Base-by-base conservation (phyloP, 2,113 vertebrate species). In the Apeltes quadracus region DNA sequence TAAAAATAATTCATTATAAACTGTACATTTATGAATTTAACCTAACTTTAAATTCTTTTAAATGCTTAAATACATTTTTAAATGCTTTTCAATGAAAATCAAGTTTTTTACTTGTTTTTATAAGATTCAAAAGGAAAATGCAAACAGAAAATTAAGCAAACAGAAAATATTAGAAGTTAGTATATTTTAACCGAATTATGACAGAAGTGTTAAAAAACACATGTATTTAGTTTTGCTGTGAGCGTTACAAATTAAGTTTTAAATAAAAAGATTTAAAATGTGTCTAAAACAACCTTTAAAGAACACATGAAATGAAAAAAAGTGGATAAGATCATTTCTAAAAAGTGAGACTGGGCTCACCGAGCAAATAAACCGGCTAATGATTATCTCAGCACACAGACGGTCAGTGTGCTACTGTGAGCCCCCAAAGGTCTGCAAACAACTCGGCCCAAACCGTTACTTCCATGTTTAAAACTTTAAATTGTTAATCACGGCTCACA, bases 381-480 rank as follows among this genome's bases (percentile, higher is more conserved):
- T 83, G 71, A 79, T 79, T 79, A 75, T 20, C 71, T 75, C 39
- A 70, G 72, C 59, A 75, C 20, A 18, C 54, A 36, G 36, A 2
- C 25, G 34, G 64, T 11, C 64, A 44, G 23, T 76, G 62, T 53
- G 61, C 53, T 50, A 4, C 53, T 57, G 59, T 43, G 9, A 66
- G 3, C 12, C 3, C 32, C 39, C 39, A 7, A 2, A 20, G 20
- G n/a, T 50, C 34, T 50, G 76, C 56, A 50, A 68, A 59, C 29
- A 59, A 25, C 41, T 48, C 41, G 3, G 1, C 44, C 55, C n/a
- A 16, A 64, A 53, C 39, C 5, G 32, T 34, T 29, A 59, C 56
- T 32, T 53, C 56, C 36, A 7, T 12, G 18, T 51, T 61, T 51
- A 4, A 29, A 20, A 8, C 7, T 55, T 27, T 22, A 43, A 38